These are phyloP conservation scores for Diglossa cyanea DNA, from an alignment of 2,797 vertebrate genomes.

Conservation along the genomic window DNA sequence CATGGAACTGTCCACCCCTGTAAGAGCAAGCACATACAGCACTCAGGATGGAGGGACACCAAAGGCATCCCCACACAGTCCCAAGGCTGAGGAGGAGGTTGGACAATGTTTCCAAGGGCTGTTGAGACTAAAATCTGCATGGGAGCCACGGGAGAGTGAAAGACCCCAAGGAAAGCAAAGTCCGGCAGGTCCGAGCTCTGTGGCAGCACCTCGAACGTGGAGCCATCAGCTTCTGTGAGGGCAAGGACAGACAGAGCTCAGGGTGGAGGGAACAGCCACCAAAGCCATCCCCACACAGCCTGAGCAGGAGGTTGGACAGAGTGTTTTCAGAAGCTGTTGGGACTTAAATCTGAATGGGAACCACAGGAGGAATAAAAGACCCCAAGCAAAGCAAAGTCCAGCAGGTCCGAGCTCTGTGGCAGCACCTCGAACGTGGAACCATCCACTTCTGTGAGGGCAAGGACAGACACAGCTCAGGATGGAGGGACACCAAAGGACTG, in stretches of 20 bases:
- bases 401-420: not conserved
- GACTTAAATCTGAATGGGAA: too few species aligned
- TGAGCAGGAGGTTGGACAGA: not conserved
- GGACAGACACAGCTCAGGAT: not conserved
- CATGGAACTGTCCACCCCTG: fast-evolving
- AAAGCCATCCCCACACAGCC: too few species aligned
- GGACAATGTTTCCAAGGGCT: fast-evolving
- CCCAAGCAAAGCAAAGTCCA: not conserved
- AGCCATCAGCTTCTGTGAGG: fast-evolving
- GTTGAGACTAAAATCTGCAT: too few species aligned
- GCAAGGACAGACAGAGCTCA: not conserved
- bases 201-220: too few species aligned
- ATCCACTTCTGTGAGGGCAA: fast-evolving
- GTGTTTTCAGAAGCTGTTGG: fast-evolving
- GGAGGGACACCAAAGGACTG: too few species aligned
- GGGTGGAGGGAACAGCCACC: too few species aligned
- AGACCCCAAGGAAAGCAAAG: not conserved
- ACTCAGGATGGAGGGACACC: too few species aligned
- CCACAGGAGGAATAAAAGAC: not conserved
- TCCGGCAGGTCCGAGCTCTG: not conserved
- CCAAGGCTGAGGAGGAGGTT: not conserved
- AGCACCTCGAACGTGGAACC: too few species aligned
- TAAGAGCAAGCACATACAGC: not conserved
- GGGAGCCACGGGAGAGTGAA: not conserved
- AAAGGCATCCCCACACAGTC: not conserved